These are phyloP conservation scores for Bergia sp. DNA, from an alignment of 92 coral and sea anemone species.

Conservation along the genomic window DNA sequence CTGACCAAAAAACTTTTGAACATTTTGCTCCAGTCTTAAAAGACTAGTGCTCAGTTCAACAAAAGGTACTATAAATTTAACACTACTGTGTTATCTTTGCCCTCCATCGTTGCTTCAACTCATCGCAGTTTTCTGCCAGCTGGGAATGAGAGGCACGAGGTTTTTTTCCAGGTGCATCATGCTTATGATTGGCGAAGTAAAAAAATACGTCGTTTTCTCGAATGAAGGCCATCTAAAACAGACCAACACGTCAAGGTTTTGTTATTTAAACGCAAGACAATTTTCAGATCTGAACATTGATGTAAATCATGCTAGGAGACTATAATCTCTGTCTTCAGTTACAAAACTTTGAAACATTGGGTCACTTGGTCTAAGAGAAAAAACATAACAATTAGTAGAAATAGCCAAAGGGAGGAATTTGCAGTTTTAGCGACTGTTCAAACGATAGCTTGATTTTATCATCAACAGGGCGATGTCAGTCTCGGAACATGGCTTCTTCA, in stretches of 20 bases:
- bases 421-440: neutral
- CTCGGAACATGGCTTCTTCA: neutral
- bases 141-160: neutral
- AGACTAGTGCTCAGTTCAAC: neutral
- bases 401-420: too few species aligned
- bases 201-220: too few species aligned
- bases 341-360: too few species aligned
- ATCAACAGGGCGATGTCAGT: neutral
- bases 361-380: too few species aligned
- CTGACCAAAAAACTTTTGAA: too few species aligned
- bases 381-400: too few species aligned
- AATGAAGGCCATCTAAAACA: too few species aligned
- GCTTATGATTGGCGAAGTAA: neutral
- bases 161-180: neutral
- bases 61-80: neutral
- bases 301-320: too few species aligned
- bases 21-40: neutral
- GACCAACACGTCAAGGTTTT: too few species aligned
- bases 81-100: neutral
- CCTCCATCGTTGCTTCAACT: neutral
- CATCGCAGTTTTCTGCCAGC: neutral
- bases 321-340: too few species aligned
- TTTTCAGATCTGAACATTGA: too few species aligned
- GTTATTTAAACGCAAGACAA: too few species aligned
- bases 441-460: neutral